Evolutionary conservation across 53 echinoderm and acorn worm species (phyloP).

Genomic region (Echinometra lucunter): DNA sequence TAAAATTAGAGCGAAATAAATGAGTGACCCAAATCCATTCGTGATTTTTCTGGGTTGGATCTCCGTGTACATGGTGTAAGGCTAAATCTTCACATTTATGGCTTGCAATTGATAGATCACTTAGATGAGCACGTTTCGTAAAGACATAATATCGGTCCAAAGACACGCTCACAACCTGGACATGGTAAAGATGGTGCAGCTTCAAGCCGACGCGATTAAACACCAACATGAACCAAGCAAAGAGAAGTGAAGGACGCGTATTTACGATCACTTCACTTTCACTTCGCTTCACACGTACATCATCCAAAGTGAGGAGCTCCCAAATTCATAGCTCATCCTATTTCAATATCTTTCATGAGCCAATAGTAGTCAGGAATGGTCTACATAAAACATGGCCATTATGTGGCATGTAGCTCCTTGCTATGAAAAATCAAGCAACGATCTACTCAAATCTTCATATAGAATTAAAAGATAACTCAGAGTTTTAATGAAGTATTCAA

Average conservation of each 20-base stretch:
- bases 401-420: no score
- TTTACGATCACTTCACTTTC: not conserved
- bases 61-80: not conserved
- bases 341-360: no score
- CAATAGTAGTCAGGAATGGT: no score
- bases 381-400: no score
- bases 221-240: not conserved
- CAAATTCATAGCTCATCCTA: no score
- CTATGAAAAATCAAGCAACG: no score
- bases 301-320: no score
- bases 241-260: not conserved
- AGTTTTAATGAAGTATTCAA: no score
- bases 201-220: not conserved
- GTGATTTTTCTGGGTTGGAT: constrained; percentile 44
- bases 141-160: not conserved
- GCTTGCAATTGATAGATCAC: constrained; percentile 20
- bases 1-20: constrained; percentile 45
- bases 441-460: no score
- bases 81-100: constrained; percentile 15
- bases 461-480: no score
- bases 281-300: no score
- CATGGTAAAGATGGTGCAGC: not conserved
- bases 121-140: constrained; percentile 6
- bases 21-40: constrained; percentile 42
- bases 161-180: not conserved